These are phyloP conservation scores for Caenorhabditis wallacei DNA, from an alignment of 2,888 invertebrate genomes.

Conservation along the genomic window DNA sequence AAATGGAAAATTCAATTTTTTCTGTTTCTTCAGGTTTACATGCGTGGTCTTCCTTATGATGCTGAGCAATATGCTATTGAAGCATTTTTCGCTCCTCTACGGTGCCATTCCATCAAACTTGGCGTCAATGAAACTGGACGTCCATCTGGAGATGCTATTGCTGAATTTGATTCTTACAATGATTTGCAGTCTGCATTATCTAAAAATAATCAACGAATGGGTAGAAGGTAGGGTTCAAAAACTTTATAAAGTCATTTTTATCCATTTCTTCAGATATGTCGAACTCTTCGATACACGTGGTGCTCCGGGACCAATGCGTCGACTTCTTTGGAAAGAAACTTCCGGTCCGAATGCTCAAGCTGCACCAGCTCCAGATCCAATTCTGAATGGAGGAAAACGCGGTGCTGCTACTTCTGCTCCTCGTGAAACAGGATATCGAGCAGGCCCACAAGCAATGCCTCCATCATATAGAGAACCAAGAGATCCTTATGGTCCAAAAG, in stretches of 20 bases:
- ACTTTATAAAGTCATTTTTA: no score
- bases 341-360: conserved; percentile 44
- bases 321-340: conserved; percentile 66
- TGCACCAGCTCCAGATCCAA: conserved; percentile 58
- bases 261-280: conserved; percentile 86
- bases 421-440: conserved; percentile 15
- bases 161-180: conserved; percentile 73
- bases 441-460: conserved; percentile 32
- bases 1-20: background rate
- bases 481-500: conserved; percentile 34
- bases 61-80: conserved; percentile 72
- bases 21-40: conserved; percentile 72
- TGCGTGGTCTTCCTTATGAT: conserved; percentile 80
- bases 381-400: conserved; percentile 47
- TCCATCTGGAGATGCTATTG: conserved; percentile 78
- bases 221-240: conserved; percentile 86
- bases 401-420: conserved; percentile 20
- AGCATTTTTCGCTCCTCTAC: conserved; percentile 78
- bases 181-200: conserved; percentile 73
- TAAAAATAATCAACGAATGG: conserved; percentile 76
- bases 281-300: conserved; percentile 89
- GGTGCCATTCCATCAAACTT: conserved; percentile 71
- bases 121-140: conserved; percentile 74
- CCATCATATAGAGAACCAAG: conserved; percentile 27
- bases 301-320: conserved; percentile 67